Evolutionary conservation across 1,140 invertebrate species (phyloP), one percentile per base, ranked within the genome.

Genomic region (Drosophila biarmipes): DNA sequence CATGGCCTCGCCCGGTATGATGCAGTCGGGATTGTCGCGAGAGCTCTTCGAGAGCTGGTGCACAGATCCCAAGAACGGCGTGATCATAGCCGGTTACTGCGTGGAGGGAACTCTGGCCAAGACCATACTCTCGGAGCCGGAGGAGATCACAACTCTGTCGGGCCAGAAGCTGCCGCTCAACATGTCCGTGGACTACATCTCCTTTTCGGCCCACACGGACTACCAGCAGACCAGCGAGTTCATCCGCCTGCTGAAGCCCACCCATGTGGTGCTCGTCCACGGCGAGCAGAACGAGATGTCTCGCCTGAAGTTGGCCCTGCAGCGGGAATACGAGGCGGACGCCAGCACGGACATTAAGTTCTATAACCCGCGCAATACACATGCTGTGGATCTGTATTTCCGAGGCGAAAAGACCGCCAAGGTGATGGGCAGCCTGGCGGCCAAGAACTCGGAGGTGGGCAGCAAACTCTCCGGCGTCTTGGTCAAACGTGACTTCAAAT

Each of bases 41-140:
- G 99, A 99, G 93, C 93, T 99, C 5, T 99, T 99, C 93, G 99
- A 99, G 93, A 97, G 95, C 2, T 99, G 99, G 99, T 99, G 98
- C 91, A 98, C 97, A 0, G 98, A 99, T 93, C 94, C 97, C 4
- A 98, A 99, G 90, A 99, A 99, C 93, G 99, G 99, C 1, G 97
- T 98, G 34, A 99, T 99, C 51, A 99, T 99, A 84, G 98, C 99
- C 63, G 98, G 95, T 89, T 99, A 99, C 92, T 99, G 98, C 93
- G 99, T 99, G 7, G 99, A 99, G 93, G 99, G 99, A 7, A 99
- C 99, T 0, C 92, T 99, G 10, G 99, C 99, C 0, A 99, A 99
- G 92, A 97, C 97, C 12, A 98, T 99, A 76, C 93, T 99, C 2
- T 98, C 98, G 0, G 99, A 99, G 93, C 99, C 99, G 0, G 98